Conservation (phyloP, 2,888 invertebrate genomes). For the Amphipoea lucens region DNA sequence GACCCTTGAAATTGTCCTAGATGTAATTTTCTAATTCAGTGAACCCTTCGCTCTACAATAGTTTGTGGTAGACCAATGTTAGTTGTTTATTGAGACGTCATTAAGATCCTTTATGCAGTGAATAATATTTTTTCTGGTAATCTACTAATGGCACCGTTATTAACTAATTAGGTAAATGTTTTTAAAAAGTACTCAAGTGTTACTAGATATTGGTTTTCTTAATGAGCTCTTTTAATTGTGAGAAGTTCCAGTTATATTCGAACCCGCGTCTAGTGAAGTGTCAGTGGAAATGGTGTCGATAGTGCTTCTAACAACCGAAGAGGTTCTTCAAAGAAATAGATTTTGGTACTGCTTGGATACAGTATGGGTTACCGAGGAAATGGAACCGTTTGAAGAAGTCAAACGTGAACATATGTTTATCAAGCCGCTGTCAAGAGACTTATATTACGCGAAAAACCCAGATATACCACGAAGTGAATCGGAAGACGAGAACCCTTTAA, state of each 20-base stretch:
- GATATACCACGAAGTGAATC: conserved; percentile 87
- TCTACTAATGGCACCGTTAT: conserved; percentile 35
- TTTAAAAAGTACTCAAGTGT: conserved; percentile 33
- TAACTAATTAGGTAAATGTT: conserved; percentile 50
- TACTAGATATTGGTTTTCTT: conserved; percentile 18
- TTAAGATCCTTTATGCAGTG: conserved; percentile 6
- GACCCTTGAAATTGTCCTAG: conserved; percentile 62
- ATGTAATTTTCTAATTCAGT: conserved; percentile 69
- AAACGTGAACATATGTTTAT: conserved; percentile 79
- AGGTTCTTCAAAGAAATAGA: conserved; percentile 83
- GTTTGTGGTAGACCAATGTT: conserved; percentile 11
- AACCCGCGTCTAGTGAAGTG: conserved; percentile 47
- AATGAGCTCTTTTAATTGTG: conserved; percentile 24
- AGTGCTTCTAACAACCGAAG: conserved; percentile 85
- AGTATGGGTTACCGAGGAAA: conserved; percentile 83
- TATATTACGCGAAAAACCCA: conserved; percentile 84
- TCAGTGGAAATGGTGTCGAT: conserved; percentile 82
- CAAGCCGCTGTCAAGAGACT: conserved; percentile 84
- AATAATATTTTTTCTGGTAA: conserved; percentile 30
- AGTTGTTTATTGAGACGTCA: conserved; percentile 24
- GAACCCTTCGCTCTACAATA: conserved; percentile 30
- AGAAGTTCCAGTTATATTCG: conserved; percentile 41
- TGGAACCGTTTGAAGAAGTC: conserved; percentile 87
- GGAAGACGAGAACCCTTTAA: conserved; percentile 84
- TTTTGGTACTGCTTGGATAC: conserved; percentile 85